These are phyloP conservation scores for Semnornis frantzii DNA, from an alignment of 2,113 vertebrate genomes.

Conservation along the genomic window DNA sequence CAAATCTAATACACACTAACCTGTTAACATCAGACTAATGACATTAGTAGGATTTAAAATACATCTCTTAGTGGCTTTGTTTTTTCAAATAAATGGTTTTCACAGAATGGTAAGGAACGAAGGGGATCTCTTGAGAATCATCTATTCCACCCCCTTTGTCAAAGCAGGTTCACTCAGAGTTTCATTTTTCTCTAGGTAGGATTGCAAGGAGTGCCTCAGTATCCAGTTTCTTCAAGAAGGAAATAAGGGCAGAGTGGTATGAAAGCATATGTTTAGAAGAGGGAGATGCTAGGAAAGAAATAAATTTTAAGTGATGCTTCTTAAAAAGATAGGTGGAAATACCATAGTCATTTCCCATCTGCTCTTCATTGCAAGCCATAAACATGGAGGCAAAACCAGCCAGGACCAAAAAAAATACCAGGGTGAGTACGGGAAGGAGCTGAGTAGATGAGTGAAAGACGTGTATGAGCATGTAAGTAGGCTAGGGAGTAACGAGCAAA, in stretches of 20 bases:
- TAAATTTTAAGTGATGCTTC: background rate
- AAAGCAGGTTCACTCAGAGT: background rate
- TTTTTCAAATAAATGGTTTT: background rate
- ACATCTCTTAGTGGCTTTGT: background rate
- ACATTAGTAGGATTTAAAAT: slow-evolving; percentile 13
- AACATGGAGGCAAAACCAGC: background rate
- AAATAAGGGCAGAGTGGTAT: background rate
- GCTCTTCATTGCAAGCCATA: background rate
- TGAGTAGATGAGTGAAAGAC: background rate
- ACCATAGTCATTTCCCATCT: background rate
- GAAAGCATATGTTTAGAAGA: background rate
- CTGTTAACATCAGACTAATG: background rate
- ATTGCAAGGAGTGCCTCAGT: background rate
- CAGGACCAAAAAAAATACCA: background rate
- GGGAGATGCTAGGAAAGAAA: background rate
- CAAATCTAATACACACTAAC: background rate
- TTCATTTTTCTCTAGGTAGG: background rate
- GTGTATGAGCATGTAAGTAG: fast-evolving
- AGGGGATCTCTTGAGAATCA: no score
- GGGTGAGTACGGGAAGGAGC: background rate
- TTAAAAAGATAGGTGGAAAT: background rate
- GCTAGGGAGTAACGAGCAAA: background rate
- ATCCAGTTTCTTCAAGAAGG: background rate
- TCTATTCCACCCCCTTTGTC: no score
- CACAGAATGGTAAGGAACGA: no score